A percentile compares a stretch with the other conserved stretches of the same genome.
Conservation (phyloP, 2,797 vertebrate species). For the Loris lydekkerianus region DNA sequence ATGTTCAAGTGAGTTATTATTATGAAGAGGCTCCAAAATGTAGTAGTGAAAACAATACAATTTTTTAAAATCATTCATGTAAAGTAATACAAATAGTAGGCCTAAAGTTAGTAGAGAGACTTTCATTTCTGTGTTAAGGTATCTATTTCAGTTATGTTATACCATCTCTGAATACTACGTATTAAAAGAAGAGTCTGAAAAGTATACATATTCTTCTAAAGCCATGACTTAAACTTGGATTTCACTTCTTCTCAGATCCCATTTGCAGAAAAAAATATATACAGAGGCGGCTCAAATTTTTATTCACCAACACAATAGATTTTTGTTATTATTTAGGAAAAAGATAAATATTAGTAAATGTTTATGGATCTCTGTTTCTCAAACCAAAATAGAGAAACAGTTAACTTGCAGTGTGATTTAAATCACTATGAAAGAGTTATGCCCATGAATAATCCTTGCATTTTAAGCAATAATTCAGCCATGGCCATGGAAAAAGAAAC, state of each 20-base stretch:
- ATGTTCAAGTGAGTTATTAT: background rate
- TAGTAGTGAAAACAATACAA: background rate
- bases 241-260: background rate
- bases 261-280: background rate
- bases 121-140: background rate
- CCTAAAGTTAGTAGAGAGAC: background rate
- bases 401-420: background rate
- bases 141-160: background rate
- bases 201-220: background rate
- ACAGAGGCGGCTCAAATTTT: background rate
- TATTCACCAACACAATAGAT: background rate
- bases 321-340: background rate
- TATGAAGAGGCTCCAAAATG: background rate
- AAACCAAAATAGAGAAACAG: conserved; percentile 16
- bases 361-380: background rate
- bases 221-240: background rate
- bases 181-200: background rate
- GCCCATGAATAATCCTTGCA: background rate
- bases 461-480: background rate
- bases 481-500: background rate
- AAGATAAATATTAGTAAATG: background rate
- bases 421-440: background rate
- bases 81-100: background rate
- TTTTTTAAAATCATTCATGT: background rate
- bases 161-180: background rate